phyloP scores from a whole-genome alignment of 2,888 invertebrate genomes.

The Drosophila helvetica region DNA sequence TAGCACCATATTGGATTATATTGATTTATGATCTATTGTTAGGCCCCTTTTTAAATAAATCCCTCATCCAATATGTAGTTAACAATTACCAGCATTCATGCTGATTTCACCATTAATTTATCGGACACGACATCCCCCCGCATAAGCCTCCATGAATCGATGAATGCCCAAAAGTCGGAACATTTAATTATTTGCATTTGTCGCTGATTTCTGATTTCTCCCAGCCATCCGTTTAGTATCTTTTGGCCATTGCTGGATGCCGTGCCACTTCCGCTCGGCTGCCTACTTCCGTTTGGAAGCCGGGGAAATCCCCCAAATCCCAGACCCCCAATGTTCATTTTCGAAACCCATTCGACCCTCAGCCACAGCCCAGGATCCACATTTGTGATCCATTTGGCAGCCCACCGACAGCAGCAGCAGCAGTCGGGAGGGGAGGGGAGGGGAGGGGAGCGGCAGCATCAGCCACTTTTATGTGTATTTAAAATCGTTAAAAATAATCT shows the following conservation, averaged over 20 bases:
- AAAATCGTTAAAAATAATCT: constrained; percentile 80
- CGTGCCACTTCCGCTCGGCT: constrained; percentile 54
- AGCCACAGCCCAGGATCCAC: constrained; percentile 9
- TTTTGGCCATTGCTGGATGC: constrained; percentile 35
- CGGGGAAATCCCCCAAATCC: neutral
- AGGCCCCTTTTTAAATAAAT: neutral
- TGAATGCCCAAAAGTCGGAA: constrained; percentile 22
- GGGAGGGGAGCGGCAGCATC: constrained; percentile 1
- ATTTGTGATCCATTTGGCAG: constrained; percentile 65
- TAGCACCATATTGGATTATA: no score
- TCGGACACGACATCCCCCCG: neutral
- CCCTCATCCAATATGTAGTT: neutral
- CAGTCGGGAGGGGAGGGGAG: constrained; percentile 2
- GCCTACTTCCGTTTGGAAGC: constrained; percentile 48
- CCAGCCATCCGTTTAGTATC: constrained; percentile 26
- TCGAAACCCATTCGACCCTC: constrained; percentile 13
- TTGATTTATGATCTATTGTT: no score
- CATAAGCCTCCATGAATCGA: constrained; percentile 4
- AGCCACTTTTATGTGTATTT: constrained; percentile 70
- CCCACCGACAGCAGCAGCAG: constrained; percentile 25
- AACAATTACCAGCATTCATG: neutral
- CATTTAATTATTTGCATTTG: constrained; percentile 58
- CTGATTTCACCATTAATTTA: neutral
- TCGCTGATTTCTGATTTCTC: constrained; percentile 42
- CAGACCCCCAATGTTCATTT: constrained; percentile 6